A percentile compares a stretch with the other conserved stretches of the same genome.
These are phyloP conservation scores for Spicauda simplicius DNA, from an alignment of 2,888 invertebrate species.

Conservation along the genomic window DNA sequence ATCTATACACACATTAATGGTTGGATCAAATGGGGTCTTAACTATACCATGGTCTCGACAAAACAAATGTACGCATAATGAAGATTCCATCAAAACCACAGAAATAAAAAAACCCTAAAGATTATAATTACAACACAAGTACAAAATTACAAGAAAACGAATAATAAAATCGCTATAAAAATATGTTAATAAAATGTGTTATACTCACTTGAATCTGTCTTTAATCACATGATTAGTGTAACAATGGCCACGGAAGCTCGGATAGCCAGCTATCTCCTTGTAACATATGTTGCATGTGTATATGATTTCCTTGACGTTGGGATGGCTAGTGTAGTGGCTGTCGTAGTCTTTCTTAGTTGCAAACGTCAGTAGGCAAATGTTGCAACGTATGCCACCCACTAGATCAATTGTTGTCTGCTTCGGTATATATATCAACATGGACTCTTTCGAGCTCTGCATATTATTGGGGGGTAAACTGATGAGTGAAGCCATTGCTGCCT, in stretches of 20 bases:
- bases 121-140: too few species aligned
- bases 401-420: slow-evolving; percentile 72
- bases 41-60: too few species aligned
- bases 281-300: slow-evolving; percentile 85
- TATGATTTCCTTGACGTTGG: slow-evolving; percentile 58
- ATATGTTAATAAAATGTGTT: background rate
- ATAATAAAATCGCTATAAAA: too few species aligned
- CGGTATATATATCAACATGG: slow-evolving; percentile 40
- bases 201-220: slow-evolving; percentile 81
- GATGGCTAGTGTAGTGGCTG: slow-evolving; percentile 77
- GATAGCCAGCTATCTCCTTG: slow-evolving; percentile 81
- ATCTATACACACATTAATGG: too few species aligned
- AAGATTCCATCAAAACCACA: too few species aligned
- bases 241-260: slow-evolving; percentile 85
- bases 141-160: too few species aligned
- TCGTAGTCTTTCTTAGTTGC: slow-evolving; percentile 82
- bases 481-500: slow-evolving; percentile 58
- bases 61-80: too few species aligned
- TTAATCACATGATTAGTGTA: slow-evolving; percentile 83
- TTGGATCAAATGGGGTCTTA: too few species aligned
- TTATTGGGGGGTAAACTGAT: slow-evolving; percentile 42
- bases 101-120: too few species aligned
- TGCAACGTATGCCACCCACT: slow-evolving; percentile 84
- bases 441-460: slow-evolving; percentile 41
- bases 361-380: slow-evolving; percentile 80